Evolutionary conservation across 2,888 invertebrate species (phyloP).

Genomic region (Drosophila helvetica): DNA sequence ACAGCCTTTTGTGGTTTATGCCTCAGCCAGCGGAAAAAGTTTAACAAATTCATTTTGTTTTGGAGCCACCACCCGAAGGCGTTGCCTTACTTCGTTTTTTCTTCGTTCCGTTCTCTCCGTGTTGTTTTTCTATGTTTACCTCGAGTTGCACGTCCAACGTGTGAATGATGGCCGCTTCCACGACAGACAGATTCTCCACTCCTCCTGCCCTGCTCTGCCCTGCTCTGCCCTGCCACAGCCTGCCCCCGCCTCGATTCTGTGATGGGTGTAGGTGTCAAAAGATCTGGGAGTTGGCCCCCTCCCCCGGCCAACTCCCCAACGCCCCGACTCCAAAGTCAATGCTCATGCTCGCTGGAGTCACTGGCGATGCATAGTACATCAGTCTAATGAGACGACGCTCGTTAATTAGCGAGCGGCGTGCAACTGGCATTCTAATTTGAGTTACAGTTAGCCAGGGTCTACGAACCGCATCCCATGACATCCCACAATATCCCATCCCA

Average conservation of each 20-base stretch:
- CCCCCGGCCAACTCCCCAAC: not conserved
- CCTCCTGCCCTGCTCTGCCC: no score
- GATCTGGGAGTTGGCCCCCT: slow-evolving; percentile 25
- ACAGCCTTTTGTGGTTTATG: slow-evolving; percentile 64
- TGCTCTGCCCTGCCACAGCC: no score
- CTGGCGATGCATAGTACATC: slow-evolving; percentile 57
- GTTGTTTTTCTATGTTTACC: slow-evolving; percentile 52
- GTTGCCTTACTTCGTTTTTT: slow-evolving; percentile 26
- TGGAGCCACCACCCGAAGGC: slow-evolving; percentile 20
- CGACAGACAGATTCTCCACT: not conserved
- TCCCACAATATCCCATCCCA: no score
- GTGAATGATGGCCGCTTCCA: slow-evolving; percentile 61
- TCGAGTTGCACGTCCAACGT: slow-evolving; percentile 45
- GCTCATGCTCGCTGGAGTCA: slow-evolving; percentile 11
- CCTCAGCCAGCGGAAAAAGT: slow-evolving; percentile 55
- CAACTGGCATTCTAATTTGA: slow-evolving; percentile 37
- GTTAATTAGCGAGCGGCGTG: slow-evolving; percentile 55
- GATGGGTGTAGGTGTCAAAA: slow-evolving; percentile 52
- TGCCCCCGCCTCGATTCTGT: not conserved
- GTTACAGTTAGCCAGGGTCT: slow-evolving; percentile 49
- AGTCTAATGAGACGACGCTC: slow-evolving; percentile 57
- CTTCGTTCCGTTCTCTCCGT: slow-evolving; percentile 1
- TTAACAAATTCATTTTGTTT: slow-evolving; percentile 64
- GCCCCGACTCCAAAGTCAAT: no score
- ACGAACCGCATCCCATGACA: slow-evolving; percentile 6